Conservation (phyloP, 2,113 vertebrate species). For the Chitala chitala region DNA sequence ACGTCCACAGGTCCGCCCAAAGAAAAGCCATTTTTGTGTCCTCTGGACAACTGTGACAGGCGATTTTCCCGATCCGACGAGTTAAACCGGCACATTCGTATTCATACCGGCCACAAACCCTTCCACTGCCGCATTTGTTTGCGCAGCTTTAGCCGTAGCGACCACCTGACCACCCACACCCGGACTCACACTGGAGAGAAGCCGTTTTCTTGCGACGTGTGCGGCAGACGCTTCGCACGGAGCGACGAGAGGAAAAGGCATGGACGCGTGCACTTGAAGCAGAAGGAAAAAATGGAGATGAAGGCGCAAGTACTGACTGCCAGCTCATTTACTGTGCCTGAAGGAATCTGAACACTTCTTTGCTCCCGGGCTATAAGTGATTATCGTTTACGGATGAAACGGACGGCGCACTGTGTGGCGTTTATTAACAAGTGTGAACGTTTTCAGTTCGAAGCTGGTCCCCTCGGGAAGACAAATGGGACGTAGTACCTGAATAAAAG, state of each 20-base stretch:
- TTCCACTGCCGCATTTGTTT: conserved; percentile 91
- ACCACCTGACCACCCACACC: conserved; percentile 95
- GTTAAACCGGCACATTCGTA: conserved; percentile 87
- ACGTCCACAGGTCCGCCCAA: conserved; percentile 82
- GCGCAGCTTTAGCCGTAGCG: conserved; percentile 91
- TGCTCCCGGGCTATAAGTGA: background rate
- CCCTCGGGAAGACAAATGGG: too few relatives aligned
- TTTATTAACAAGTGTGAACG: conserved; percentile 26
- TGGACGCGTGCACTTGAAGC: conserved; percentile 88
- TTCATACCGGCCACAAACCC: conserved; percentile 94
- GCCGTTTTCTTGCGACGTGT: conserved; percentile 92
- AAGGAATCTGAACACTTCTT: conserved; percentile 59
- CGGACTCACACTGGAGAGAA: conserved; percentile 93
- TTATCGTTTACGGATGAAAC: too few relatives aligned
- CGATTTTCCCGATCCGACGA: conserved; percentile 90
- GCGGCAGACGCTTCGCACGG: conserved; percentile 84
- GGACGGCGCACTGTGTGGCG: too few relatives aligned
- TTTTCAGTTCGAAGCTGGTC: conserved; percentile 7
- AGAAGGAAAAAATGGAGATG: conserved; percentile 48
- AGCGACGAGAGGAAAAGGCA: conserved; percentile 88
- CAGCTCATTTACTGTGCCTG: conserved; percentile 35
- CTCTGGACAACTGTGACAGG: conserved; percentile 76
- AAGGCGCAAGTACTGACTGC: conserved; percentile 34
- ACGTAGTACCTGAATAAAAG: too few relatives aligned
- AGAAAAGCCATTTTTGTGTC: conserved; percentile 83